These are phyloP conservation scores for Drosophila longiperda DNA, from an alignment of 2,888 invertebrate genomes.

Conservation along the genomic window DNA sequence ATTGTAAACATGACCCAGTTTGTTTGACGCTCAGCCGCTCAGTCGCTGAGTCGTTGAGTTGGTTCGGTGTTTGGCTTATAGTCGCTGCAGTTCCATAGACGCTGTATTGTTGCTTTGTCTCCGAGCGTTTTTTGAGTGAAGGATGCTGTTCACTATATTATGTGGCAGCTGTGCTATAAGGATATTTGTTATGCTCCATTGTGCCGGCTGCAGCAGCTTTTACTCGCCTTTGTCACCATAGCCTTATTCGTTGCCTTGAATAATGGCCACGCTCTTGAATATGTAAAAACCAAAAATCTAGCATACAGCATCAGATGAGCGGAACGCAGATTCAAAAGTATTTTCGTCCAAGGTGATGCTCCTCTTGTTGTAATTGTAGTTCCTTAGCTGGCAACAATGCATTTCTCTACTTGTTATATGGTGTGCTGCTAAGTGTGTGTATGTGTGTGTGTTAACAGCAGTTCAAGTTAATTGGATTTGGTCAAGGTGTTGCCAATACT, in stretches of 20 bases:
- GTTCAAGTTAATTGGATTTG: constrained; percentile 77
- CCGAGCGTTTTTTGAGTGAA: constrained; percentile 44
- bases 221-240: constrained; percentile 55
- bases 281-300: constrained; percentile 73
- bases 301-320: constrained; percentile 69
- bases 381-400: constrained; percentile 36
- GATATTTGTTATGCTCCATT: constrained; percentile 74
- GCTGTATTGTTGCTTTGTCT: constrained; percentile 43
- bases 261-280: constrained; percentile 69
- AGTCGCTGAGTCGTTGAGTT: neutral
- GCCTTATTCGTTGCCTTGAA: constrained; percentile 58
- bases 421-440: constrained; percentile 10
- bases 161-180: constrained; percentile 52
- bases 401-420: neutral
- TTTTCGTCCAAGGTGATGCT: constrained; percentile 53
- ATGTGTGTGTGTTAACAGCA: constrained; percentile 47
- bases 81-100: constrained; percentile 4
- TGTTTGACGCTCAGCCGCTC: constrained; percentile 22
- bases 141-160: constrained; percentile 68
- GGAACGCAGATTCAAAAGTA: constrained; percentile 45
- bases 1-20: constrained; percentile 80
- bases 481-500: constrained; percentile 57
- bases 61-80: constrained; percentile 1
- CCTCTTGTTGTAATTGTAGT: constrained; percentile 36
- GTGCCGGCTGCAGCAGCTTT: constrained; percentile 41